Conservation (phyloP, 2,888 invertebrate genomes). For the Pristionchus arcanus region DNA sequence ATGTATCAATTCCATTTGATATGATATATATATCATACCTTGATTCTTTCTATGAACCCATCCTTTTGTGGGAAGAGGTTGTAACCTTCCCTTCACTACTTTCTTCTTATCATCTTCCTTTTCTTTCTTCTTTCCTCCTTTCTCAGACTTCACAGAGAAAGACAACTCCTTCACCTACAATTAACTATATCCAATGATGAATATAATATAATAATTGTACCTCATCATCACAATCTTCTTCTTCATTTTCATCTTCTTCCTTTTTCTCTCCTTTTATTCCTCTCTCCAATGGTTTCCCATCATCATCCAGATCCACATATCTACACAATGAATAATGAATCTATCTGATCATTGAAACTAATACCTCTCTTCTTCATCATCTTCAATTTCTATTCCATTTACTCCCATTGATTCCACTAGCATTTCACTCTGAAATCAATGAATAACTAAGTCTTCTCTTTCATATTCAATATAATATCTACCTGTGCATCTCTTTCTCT, state of each 20-base stretch:
- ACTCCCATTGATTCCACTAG: neutral
- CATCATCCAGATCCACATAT: constrained; percentile 76
- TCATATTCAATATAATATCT: neutral
- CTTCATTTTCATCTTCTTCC: constrained; percentile 68
- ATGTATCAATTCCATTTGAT: neutral
- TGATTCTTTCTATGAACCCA: constrained; percentile 67
- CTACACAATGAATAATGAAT: constrained; percentile 60
- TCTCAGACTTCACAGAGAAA: neutral
- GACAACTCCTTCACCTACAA: constrained; percentile 37
- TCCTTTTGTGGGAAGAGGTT: constrained; percentile 57
- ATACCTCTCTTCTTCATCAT: constrained; percentile 42
- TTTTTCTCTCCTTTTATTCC: constrained; percentile 52
- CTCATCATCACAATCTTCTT: constrained; percentile 67
- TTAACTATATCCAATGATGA: neutral
- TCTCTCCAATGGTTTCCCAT: constrained; percentile 59
- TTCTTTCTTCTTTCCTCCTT: neutral
- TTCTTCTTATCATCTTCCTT: constrained; percentile 58
- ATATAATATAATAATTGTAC: neutral
- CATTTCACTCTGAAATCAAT: constrained; percentile 14
- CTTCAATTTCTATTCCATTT: constrained; percentile 21
- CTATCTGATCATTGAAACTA: too few species aligned
- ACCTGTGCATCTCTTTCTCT: constrained; percentile 65
- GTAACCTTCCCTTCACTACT: constrained; percentile 57
- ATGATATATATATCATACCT: neutral
- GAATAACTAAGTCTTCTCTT: neutral